Percentiles rank a stretch among this genome's conserved stretches.
These are phyloP conservation scores for Myrmecobius fasciatus DNA, from an alignment of 2,113 vertebrate genomes.

Conservation along the genomic window DNA sequence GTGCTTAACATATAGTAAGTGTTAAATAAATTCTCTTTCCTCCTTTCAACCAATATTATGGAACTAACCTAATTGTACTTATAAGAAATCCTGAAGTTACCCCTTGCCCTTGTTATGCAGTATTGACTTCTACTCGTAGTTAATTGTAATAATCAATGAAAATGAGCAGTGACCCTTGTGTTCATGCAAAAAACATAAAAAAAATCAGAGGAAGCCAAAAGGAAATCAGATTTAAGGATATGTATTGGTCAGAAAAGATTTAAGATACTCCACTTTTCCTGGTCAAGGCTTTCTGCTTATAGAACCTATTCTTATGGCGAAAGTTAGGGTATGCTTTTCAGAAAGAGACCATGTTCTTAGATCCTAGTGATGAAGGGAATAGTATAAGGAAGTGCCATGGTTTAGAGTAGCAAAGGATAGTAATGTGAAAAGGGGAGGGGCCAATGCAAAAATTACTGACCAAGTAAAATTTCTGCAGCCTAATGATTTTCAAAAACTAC, in stretches of 20 bases:
- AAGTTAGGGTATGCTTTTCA: neutral
- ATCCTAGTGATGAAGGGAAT: neutral
- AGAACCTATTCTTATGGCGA: neutral
- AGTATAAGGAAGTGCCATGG: neutral
- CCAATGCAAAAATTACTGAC: slow-evolving; percentile 14
- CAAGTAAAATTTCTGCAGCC: slow-evolving; percentile 40
- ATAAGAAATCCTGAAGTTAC: neutral
- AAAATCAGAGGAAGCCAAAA: neutral
- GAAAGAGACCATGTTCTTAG: neutral
- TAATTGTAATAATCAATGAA: slow-evolving; percentile 40
- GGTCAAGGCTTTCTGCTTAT: neutral
- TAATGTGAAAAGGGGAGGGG: slow-evolving; percentile 52
- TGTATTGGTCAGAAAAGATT: neutral
- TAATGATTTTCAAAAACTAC: slow-evolving; percentile 65
- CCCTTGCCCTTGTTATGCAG: neutral
- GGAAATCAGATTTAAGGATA: neutral
- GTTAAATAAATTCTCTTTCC: neutral
- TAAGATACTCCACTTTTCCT: slow-evolving; percentile 10
- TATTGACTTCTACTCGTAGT: neutral
- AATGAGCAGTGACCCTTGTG: neutral
- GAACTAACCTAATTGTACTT: neutral
- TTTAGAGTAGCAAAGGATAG: neutral
- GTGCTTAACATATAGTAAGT: neutral
- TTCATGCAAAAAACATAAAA: neutral
- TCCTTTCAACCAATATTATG: neutral